Evolutionary conservation across 2,888 invertebrate genomes (phyloP), one percentile per base, ranked within the genome.

Genomic region (Taphrorychus bicolor): DNA sequence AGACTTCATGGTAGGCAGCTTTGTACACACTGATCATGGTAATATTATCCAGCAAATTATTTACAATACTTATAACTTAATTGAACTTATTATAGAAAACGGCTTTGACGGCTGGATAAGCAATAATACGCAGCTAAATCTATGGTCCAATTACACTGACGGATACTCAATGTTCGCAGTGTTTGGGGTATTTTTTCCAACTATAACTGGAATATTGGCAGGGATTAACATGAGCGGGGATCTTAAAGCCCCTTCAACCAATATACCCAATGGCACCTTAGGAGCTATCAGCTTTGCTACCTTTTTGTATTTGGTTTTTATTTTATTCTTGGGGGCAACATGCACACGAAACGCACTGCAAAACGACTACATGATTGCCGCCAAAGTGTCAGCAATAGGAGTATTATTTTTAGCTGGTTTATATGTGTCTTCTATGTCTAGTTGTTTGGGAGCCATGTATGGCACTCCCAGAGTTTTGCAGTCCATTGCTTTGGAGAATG

Each of bases 211-310:
- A 14, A 94, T 98, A 70, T 84, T 98, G 73, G 95, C 98, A 4
- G 98, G 98, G 24, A 97, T 98, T 75, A 98, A 98, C 80, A 98
- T 98, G 98, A 96, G 97, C 79, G 97, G 97, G 11, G 98, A 98
- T 82, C 86, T 98, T 63, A 88, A 91, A 74, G 92, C 96, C 74
- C 98, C 98, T 1, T 93, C 94, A 3, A 88, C 89, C 45, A 95
- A 96, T 81, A 98, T 98, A 78, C 97, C 98, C 0, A 92, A 93
- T 82, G 98, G 98, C 11, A 96, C 97, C 1, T 83, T 98, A 59
- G 93, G 96, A 41, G 97, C 98, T 51, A 89, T 98, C 72, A 91
- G 92, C 66, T 93, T 95, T 59, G 94, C 94, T 71, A 93, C 94
- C 17, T 88, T 94, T 75, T 83, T 97, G 64, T 98, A 98, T 80